Evolutionary conservation across 2,888 invertebrate species (phyloP).

Genomic region (Drosophila fulvimacula): DNA sequence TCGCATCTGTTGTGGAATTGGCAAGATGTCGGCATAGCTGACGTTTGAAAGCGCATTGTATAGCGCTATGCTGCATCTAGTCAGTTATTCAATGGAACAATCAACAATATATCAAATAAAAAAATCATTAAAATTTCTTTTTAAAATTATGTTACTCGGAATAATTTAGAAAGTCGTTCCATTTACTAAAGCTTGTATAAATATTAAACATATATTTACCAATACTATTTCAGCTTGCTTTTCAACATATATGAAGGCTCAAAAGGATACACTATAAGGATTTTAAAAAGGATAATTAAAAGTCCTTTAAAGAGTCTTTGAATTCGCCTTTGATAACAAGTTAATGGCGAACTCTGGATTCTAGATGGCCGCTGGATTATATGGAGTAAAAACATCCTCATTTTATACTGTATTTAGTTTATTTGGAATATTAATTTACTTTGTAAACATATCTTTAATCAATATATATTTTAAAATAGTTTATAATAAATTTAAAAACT

Average conservation of each 20-base stretch:
- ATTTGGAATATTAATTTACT: neutral
- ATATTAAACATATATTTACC: neutral
- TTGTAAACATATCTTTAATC: neutral
- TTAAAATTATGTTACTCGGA: neutral
- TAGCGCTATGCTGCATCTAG: conserved; percentile 85
- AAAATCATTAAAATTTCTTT: neutral
- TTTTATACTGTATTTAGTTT: neutral
- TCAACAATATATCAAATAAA: conserved; percentile 56
- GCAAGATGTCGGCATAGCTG: conserved; percentile 86
- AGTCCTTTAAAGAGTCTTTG: neutral
- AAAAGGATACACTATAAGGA: neutral
- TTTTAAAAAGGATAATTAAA: neutral
- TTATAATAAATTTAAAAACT: conserved; percentile 4
- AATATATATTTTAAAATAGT: neutral
- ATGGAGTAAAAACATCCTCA: neutral
- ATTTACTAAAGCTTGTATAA: neutral
- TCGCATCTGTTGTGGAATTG: conserved; percentile 83
- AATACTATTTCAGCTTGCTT: conserved; percentile 6
- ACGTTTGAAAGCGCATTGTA: conserved; percentile 77
- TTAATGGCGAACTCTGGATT: neutral
- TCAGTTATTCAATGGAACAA: conserved; percentile 84
- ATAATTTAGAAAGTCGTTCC: neutral
- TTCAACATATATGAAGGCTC: conserved; percentile 3
- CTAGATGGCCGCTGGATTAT: neutral
- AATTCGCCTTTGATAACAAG: too few relatives aligned